A percentile compares a stretch with the other conserved stretches of the same genome.
phyloP scores from a whole-genome alignment of 2,888 invertebrate species.

The Meteorus colon region DNA sequence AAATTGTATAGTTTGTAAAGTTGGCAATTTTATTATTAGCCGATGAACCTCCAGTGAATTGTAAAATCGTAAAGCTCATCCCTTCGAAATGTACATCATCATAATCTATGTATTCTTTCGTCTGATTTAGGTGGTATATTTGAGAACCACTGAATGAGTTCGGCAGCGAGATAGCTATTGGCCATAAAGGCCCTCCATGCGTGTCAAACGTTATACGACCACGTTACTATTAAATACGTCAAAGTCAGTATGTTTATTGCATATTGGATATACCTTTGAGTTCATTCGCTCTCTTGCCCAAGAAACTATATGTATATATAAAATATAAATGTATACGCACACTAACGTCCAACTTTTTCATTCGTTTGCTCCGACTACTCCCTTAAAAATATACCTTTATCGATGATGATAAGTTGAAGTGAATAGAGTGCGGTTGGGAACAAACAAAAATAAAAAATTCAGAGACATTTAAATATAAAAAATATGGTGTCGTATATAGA shows the following conservation, averaged over 20 bases:
- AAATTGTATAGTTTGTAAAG: too few relatives aligned
- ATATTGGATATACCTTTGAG: constrained; percentile 65
- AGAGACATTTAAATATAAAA: not conserved
- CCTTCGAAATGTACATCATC: not conserved
- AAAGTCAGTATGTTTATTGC: constrained; percentile 72
- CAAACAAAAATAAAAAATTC: not conserved
- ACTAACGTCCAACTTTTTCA: not conserved
- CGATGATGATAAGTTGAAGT: constrained; percentile 2
- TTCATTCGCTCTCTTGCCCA: not conserved
- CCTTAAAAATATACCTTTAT: constrained; percentile 1
- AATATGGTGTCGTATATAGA: constrained; percentile 16
- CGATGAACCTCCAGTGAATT: not conserved
- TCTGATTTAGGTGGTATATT: not conserved
- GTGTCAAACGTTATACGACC: constrained; percentile 72
- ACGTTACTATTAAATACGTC: constrained; percentile 73
- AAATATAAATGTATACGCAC: not conserved
- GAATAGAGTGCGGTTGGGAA: not conserved
- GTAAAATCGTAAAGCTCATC: not conserved
- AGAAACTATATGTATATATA: not conserved
- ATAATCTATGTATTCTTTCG: not conserved
- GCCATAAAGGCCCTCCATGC: constrained; percentile 68
- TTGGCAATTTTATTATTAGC: too few relatives aligned
- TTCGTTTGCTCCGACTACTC: not conserved
- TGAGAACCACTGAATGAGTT: constrained; percentile 59
- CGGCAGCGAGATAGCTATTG: constrained; percentile 58